Base-by-base conservation (phyloP, 2,888 invertebrate species). In the Chelonus formosanus region DNA sequence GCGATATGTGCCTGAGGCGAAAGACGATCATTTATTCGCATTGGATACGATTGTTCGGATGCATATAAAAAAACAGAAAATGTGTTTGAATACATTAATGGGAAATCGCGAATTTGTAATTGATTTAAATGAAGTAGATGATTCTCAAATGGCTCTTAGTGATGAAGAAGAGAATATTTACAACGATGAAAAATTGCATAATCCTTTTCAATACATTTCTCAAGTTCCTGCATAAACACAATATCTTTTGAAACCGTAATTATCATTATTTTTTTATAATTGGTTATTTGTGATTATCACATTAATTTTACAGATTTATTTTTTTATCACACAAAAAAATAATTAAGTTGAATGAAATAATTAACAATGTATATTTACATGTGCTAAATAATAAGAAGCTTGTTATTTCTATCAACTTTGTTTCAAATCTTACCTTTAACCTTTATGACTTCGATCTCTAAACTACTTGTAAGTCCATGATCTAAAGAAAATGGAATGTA, bases 1-100 rank as follows among this genome's bases (percentile, higher is more conserved):
- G 71, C 89, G 90, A 44, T 90, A 93, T 80, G 89, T 92, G 34
- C 92, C 94, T 0, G 90, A 90, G 65, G 90, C 89, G 0, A 85
- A 89, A 53, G 95, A 96, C 79, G 88, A 89, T 35, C 95, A 96
- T 84, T 84, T 96, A 52, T 93, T 91, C 82, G 88, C 89, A 0
- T 84, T 96, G 73, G 96, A 96, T 80, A 85, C 87, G 60, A 84
- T 90, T 72, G 90, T 93, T 0, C 77, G 80, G 32, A 73, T 75
- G 0, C 77, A 79, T 61, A 81, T 87, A 48, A 82, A 85, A 61
- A 81, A 83, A 55, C 85, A 86, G 81, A 88, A 86, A 73, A 85
- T 90, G 75, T 89, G 89, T 79, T 81, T 91, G 66, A 77, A 85
- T 78, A 80, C 84, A 2, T 73, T 88, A 48, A 87, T 88, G 87